Base-by-base conservation (phyloP, 2,113 vertebrate species). In the Egretta garzetta region DNA sequence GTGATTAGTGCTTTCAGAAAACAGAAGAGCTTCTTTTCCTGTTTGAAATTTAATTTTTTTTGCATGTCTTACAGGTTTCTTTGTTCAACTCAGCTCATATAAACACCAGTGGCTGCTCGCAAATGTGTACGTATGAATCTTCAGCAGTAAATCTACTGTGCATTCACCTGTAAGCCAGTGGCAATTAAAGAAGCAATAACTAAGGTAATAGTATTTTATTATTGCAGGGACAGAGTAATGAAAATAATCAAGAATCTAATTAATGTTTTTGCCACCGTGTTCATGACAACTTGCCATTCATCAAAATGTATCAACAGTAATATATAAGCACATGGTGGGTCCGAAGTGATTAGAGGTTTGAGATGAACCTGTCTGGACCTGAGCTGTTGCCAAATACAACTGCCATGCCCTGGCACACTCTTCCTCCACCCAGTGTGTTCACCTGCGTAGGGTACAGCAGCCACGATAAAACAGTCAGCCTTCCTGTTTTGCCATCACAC, bases 231-330 rank as follows among this genome's bases (percentile, higher is more conserved):
- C 91, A 84, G 37, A 81, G 56, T n/a, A 17, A 47, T 23, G 86
- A 79, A 79, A 89, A 86, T 68, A 8, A 97, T 84, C 94, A 73
- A 56, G 95, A 56, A 67, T 67, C 68, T 85, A 96, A 88, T 95
- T 92, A 86, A 56, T 96, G 76, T 49, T 96, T 92, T 92, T 84
- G 68, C 73, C 59, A 35, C 47, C 74, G 33, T 52, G 13, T 67
- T 59, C 59, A 37, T 5, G 87, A 79, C 79, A 92, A 82, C 37
- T 75, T 75, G 43, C 47, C 64, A 64, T 89, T 95, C 91, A 88
- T 90, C 75, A 93, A 82, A 84, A 86, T n/a, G 27, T 33, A 92
- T 53, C 83, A 96, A 89, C 20, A 70, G 58, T 66, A 92, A 96
- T 64, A 86, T 58, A 21, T 35, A 92, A 95, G 60, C 35, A 37